Conservation (phyloP, 30 jellyfish, hydroid and myxozoan genomes). For the Hydractinia symbiolongicarpus region DNA sequence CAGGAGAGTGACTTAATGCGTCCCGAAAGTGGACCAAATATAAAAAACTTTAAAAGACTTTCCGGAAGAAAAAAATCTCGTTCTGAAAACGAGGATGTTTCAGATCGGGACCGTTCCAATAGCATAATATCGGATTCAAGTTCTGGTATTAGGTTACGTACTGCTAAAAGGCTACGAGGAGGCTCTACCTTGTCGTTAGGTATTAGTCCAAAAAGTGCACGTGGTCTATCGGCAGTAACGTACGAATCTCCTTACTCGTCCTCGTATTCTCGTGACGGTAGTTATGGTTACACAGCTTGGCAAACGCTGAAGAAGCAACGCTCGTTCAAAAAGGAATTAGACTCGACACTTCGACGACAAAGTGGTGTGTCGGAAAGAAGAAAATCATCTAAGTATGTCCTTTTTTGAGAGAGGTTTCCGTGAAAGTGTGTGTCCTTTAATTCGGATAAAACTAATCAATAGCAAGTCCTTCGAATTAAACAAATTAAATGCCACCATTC, state of each 20-base stretch:
- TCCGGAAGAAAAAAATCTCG: constrained; percentile 5
- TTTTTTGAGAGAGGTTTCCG: no score
- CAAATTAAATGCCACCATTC: no score
- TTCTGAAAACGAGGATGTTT: constrained; percentile 38
- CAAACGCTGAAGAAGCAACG: constrained; percentile 77
- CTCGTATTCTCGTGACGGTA: constrained; percentile 40
- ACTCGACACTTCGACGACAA: constrained; percentile 13
- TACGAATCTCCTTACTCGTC: constrained; percentile 67
- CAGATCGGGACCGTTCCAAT: constrained; percentile 61
- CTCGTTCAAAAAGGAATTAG: constrained; percentile 77
- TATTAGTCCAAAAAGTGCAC: constrained; percentile 69
- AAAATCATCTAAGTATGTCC: neutral
- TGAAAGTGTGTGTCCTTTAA: no score
- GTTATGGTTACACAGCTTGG: constrained; percentile 96
- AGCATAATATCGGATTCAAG: constrained; percentile 63
- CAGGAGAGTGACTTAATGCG: constrained; percentile 51
- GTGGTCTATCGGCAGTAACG: constrained; percentile 53
- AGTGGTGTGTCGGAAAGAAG: constrained; percentile 1
- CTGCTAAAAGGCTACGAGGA: constrained; percentile 53
- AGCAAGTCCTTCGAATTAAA: no score
- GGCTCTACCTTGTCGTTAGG: constrained; percentile 72
- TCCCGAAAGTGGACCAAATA: constrained; percentile 6
- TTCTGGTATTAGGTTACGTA: constrained; percentile 33
- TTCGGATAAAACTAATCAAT: no score
- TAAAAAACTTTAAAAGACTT: neutral